Base-by-base conservation (phyloP, 2,113 vertebrate genomes). In the Xiphorhynchus elegans region DNA sequence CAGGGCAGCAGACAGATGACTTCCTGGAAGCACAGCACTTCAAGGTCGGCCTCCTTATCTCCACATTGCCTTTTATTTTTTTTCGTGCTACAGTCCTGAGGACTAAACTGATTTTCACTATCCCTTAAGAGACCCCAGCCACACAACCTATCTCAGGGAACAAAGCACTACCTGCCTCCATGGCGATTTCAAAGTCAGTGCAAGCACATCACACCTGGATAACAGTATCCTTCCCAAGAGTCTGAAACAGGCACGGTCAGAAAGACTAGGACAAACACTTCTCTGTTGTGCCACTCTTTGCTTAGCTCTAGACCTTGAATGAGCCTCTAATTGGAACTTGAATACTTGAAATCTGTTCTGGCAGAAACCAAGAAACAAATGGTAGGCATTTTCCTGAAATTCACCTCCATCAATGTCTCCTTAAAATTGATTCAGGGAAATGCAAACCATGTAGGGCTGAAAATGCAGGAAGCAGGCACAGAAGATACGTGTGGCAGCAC, bases 371-470 rank as follows among this genome's bases (percentile, higher is more conserved):
- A 86, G 35, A 91, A 81, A 67, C 5, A 11, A 92, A 70, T 3
- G 3, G 72, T 35, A 84, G 83, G 64, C 86, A 60, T 87, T 78
- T 92, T 75, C 59, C 50, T 75, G 56, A 95, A 84, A 95, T 40
- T 19, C 35, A 42, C 33, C 35, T 81, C 76, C 18, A 70, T 33
- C 59, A 33, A 7, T 2, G 13, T 44, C 67, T 92, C 79, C 60
- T 86, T 74, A 63, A 84, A 92, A 77, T 9, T 31, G 31, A 84
- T 74, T 56, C 0, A 0, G 68, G 44, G 76, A 86, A 92, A 95
- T 17, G n/a, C 13, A 84, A 40, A 63, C 83, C 63, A 19, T 20
- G 23, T 50, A 39, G 52, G 47, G 80, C 83, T 93, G 76, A 78
- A 63, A 80, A 35, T 2, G 60, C 72, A 80, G 29, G 56, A 91